These are phyloP conservation scores for Triops longicaudatus DNA, from an alignment of 1,140 invertebrate genomes.

Conservation along the genomic window DNA sequence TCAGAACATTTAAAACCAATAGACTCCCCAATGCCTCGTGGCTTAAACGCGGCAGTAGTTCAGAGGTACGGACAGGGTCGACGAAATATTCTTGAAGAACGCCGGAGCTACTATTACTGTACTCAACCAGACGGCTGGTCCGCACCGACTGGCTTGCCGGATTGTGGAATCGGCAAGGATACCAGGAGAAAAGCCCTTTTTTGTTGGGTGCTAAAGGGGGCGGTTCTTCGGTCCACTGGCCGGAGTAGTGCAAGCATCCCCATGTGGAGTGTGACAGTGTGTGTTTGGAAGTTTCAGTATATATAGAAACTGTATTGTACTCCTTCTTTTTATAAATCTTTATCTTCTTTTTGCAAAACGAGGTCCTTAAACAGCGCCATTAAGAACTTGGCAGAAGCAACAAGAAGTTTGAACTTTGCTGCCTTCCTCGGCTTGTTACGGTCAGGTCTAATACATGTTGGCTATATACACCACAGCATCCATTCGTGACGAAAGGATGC, in stretches of 20 bases:
- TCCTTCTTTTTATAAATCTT: background rate
- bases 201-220: background rate
- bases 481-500: background rate
- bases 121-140: background rate
- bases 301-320: background rate
- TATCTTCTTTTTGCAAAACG: background rate
- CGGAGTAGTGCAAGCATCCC: background rate
- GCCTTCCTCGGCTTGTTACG: background rate
- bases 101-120: background rate
- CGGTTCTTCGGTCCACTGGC: background rate
- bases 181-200: slow-evolving; percentile 6
- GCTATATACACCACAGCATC: slow-evolving; percentile 5
- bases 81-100: too few relatives aligned
- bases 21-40: too few relatives aligned
- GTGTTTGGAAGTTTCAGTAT: background rate
- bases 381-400: slow-evolving; percentile 5
- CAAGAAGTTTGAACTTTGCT: background rate
- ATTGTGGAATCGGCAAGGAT: slow-evolving; percentile 11
- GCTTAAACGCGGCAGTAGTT: too few relatives aligned
- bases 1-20: too few relatives aligned
- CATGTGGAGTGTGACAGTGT: background rate
- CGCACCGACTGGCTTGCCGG: background rate
- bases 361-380: background rate
- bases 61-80: too few relatives aligned
- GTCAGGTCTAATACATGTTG: slow-evolving; percentile 1